Percentiles rank a stretch among this genome's conserved stretches.
Conservation (phyloP, 1,140 invertebrate species). For the Triops cancriformis region DNA sequence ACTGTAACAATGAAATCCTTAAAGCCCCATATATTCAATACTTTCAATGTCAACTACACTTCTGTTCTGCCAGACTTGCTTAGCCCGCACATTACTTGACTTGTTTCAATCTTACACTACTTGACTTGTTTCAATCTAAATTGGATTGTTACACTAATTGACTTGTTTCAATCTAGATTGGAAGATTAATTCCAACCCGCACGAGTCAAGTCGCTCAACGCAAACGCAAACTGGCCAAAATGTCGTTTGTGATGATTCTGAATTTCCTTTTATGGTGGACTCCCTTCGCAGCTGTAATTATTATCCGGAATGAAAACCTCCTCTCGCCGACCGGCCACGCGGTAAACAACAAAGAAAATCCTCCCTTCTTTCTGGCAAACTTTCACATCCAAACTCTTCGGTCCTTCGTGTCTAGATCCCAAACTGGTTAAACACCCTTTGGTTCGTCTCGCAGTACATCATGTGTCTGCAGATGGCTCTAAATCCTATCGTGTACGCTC, state of each 20-base stretch:
- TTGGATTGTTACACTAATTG: no score
- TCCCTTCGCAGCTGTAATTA: constrained; percentile 57
- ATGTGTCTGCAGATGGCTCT: constrained; percentile 60
- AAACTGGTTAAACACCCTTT: constrained; percentile 45
- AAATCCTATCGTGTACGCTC: constrained; percentile 64
- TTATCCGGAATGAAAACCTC: constrained; percentile 48
- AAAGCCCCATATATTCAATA: no score
- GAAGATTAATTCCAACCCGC: neutral
- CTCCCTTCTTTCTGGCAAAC: neutral
- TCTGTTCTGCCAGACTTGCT: no score
- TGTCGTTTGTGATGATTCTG: constrained; percentile 58
- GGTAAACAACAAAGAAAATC: constrained; percentile 19
- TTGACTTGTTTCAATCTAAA: no score
- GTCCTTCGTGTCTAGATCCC: constrained; percentile 26
- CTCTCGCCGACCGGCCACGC: neutral
- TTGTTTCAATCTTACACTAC: no score
- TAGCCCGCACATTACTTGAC: no score
- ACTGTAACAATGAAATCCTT: no score
- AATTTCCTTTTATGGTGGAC: constrained; percentile 55
- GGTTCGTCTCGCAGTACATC: constrained; percentile 56
- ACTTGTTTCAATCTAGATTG: neutral
- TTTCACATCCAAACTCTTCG: neutral
- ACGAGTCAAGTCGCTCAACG: constrained; percentile 24
- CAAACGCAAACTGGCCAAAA: constrained; percentile 51
- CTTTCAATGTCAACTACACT: no score